A percentile compares a stretch with the other conserved stretches of the same genome.
These are phyloP conservation scores for Brachionus koreanus DNA, from an alignment of 1,140 invertebrate species.

Conservation along the genomic window DNA sequence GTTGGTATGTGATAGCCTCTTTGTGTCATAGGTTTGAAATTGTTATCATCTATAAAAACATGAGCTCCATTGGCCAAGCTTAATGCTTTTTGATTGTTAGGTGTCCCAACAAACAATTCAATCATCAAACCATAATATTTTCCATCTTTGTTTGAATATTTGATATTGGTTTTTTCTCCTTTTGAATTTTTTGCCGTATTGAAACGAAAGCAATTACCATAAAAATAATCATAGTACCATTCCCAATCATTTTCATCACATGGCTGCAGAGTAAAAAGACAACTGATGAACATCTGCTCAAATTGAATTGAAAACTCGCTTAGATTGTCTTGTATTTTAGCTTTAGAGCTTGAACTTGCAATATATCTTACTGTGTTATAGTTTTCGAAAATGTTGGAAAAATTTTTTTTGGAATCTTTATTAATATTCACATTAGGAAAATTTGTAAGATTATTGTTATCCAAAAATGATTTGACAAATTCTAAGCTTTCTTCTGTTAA, in stretches of 20 bases:
- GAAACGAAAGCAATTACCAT: constrained; percentile 34
- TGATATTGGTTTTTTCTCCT: background rate
- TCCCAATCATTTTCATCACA: constrained; percentile 7
- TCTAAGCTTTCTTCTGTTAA: background rate
- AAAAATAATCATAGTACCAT: background rate
- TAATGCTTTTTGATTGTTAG: background rate
- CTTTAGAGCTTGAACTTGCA: background rate
- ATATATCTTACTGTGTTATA: background rate
- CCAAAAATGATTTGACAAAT: background rate
- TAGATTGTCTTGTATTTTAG: background rate
- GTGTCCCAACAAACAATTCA: constrained; percentile 4
- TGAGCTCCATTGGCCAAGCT: background rate
- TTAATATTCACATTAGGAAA: background rate
- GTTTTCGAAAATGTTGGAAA: background rate
- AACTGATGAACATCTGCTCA: background rate
- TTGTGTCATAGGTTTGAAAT: background rate
- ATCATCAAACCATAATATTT: background rate
- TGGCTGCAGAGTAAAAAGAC: background rate
- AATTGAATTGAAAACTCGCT: background rate
- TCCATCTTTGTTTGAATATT: background rate
- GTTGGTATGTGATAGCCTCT: background rate
- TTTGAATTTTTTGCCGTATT: background rate
- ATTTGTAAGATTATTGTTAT: background rate
- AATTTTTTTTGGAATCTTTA: too few relatives aligned
- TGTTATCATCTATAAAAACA: background rate